Evolutionary conservation across 2,888 invertebrate species (phyloP).

Genomic region (Apodemia zela): DNA sequence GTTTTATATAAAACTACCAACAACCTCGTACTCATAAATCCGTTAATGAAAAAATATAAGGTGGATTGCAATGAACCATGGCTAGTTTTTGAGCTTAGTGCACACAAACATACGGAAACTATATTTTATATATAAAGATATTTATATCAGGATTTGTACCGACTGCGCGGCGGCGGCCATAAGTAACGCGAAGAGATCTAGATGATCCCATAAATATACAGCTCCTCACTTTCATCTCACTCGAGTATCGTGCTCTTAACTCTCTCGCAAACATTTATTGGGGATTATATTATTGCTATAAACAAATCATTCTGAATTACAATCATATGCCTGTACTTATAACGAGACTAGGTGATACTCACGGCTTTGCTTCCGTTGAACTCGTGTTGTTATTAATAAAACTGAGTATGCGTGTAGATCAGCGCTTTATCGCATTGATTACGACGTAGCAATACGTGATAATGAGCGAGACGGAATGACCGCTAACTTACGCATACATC

Average conservation of each 20-base stretch:
- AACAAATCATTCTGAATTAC: constrained; percentile 14
- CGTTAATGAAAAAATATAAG: too few species aligned
- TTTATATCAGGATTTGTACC: constrained; percentile 3
- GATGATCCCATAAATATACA: constrained; percentile 34
- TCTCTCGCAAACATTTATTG: constrained; percentile 8
- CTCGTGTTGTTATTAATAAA: background rate
- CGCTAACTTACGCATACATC: too few species aligned
- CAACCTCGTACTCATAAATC: too few species aligned
- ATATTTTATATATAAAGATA: background rate
- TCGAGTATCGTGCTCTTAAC: background rate
- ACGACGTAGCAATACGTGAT: too few species aligned
- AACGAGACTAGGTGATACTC: background rate
- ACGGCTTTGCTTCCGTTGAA: background rate
- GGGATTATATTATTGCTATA: constrained; percentile 15
- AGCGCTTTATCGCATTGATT: too few species aligned
- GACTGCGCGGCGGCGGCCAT: constrained; percentile 7
- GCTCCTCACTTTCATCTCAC: constrained; percentile 27
- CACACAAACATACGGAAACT: too few species aligned
- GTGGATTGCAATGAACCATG: too few species aligned
- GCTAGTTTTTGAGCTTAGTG: too few species aligned
- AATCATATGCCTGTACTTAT: constrained; percentile 7
- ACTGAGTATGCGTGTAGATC: too few species aligned
- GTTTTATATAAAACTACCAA: too few species aligned
- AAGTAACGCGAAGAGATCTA: constrained; percentile 23
- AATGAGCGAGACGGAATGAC: too few species aligned